A percentile compares a stretch with the other conserved stretches of the same genome.
Evolutionary conservation across 2,888 invertebrate genomes (phyloP).

Genomic region (Seira ritae): DNA sequence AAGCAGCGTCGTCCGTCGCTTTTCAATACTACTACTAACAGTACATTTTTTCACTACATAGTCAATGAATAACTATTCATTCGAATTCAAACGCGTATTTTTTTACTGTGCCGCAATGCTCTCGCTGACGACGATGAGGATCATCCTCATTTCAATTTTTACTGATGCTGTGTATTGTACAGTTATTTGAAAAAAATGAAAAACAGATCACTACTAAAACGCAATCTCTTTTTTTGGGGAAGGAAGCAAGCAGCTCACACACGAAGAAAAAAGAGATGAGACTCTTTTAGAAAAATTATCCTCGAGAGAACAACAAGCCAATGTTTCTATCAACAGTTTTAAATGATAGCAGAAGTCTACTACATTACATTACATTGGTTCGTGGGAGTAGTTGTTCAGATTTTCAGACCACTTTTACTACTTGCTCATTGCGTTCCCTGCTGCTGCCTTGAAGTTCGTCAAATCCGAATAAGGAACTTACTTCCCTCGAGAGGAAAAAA

Average conservation of each 20-base stretch:
- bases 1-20: background rate
- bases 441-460: conserved; percentile 29
- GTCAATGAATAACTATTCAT: conserved; percentile 2
- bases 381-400: background rate
- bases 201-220: conserved; percentile 46
- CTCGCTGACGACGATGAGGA: background rate
- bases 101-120: background rate
- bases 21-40: background rate
- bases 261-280: conserved; percentile 35
- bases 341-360: conserved; percentile 5
- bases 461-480: conserved; percentile 55
- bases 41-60: background rate
- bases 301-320: conserved; percentile 37
- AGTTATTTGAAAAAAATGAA: conserved; percentile 36
- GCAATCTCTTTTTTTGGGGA: background rate
- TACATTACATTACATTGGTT: background rate
- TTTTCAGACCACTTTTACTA: too few species aligned
- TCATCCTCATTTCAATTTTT: too few species aligned
- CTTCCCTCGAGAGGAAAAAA: conserved; percentile 9
- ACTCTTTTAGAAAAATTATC: conserved; percentile 23
- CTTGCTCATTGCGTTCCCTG: conserved; percentile 8
- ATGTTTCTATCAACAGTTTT: conserved; percentile 37
- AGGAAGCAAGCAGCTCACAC: conserved; percentile 46
- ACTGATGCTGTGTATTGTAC: conserved; percentile 39
- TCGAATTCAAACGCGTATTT: background rate